Percentiles rank a stretch among this genome's conserved stretches.
phyloP scores from a whole-genome alignment of 1,140 invertebrate species.

The Andrena cerasifolii region DNA sequence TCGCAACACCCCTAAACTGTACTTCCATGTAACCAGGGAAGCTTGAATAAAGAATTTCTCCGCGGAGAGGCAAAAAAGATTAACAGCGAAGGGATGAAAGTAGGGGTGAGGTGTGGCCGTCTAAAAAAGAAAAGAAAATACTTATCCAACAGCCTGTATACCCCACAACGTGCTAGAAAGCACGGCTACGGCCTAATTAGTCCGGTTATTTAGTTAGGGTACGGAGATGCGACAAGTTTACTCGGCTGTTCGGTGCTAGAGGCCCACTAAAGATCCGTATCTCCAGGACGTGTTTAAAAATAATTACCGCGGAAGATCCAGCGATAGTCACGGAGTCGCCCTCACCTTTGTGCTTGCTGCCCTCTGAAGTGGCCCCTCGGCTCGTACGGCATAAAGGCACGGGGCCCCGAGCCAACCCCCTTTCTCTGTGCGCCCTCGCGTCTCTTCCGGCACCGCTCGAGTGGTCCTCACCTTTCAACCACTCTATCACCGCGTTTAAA shows the following conservation, averaged over 20 bases:
- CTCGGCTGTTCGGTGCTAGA: conserved; percentile 56
- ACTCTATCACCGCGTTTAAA: conserved; percentile 81
- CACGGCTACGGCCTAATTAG: conserved; percentile 70
- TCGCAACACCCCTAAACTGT: too few relatives aligned
- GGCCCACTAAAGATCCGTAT: conserved; percentile 74
- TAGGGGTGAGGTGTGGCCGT: neutral
- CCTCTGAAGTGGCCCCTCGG: conserved; percentile 73
- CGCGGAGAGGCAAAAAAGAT: too few relatives aligned
- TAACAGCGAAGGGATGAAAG: neutral
- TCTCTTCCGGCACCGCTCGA: conserved; percentile 65
- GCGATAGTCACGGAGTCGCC: conserved; percentile 81
- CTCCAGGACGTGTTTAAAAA: conserved; percentile 82
- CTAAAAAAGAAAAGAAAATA: conserved; percentile 2
- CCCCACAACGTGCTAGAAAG: conserved; percentile 58
- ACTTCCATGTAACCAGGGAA: too few relatives aligned
- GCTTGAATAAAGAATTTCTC: too few relatives aligned
- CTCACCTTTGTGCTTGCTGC: conserved; percentile 70
- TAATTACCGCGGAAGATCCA: conserved; percentile 81
- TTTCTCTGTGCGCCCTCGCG: conserved; percentile 41
- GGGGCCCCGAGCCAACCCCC: conserved; percentile 27
- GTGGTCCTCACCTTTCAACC: conserved; percentile 77
- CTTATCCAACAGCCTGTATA: conserved; percentile 56
- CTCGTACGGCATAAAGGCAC: conserved; percentile 71
- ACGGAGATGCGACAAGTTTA: conserved; percentile 65
- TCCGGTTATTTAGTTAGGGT: conserved; percentile 73